phyloP scores from a whole-genome alignment of 2,113 vertebrate species.

The Bos taurus region DNA sequence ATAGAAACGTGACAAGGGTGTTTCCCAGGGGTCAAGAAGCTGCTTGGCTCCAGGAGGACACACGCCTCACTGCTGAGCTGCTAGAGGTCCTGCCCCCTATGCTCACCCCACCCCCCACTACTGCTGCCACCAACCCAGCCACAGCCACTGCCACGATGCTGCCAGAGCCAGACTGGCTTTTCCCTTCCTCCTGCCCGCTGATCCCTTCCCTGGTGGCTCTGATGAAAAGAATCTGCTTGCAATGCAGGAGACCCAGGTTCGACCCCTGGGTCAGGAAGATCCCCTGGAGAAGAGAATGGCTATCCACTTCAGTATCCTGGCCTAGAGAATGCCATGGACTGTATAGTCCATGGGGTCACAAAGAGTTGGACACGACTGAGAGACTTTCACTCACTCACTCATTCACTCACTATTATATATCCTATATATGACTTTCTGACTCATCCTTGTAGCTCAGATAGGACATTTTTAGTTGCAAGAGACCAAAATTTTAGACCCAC shows the following conservation, averaged over 20 bases:
- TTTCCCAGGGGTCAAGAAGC: background rate
- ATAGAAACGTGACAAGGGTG: background rate
- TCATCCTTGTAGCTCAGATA: background rate
- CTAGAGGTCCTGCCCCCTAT: background rate
- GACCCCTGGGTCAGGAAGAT: background rate
- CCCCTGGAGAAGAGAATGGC: background rate
- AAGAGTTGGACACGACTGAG: background rate
- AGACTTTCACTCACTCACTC: background rate
- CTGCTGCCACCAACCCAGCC: background rate
- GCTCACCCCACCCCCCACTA: background rate
- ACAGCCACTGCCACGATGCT: background rate
- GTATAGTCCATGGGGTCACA: background rate
- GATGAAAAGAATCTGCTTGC: background rate
- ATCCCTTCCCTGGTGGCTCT: background rate
- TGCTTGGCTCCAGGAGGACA: background rate
- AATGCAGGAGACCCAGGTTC: background rate
- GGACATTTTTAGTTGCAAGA: background rate
- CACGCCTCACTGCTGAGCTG: background rate
- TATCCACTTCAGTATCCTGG: background rate
- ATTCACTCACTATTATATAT: background rate
- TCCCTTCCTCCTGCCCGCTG: too few species aligned
- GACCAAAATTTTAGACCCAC: background rate
- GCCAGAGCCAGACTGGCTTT: background rate
- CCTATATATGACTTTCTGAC: background rate
- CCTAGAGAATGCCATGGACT: background rate